These are phyloP conservation scores for Somateria mollissima DNA, from an alignment of 2,797 vertebrate genomes.

Conservation along the genomic window DNA sequence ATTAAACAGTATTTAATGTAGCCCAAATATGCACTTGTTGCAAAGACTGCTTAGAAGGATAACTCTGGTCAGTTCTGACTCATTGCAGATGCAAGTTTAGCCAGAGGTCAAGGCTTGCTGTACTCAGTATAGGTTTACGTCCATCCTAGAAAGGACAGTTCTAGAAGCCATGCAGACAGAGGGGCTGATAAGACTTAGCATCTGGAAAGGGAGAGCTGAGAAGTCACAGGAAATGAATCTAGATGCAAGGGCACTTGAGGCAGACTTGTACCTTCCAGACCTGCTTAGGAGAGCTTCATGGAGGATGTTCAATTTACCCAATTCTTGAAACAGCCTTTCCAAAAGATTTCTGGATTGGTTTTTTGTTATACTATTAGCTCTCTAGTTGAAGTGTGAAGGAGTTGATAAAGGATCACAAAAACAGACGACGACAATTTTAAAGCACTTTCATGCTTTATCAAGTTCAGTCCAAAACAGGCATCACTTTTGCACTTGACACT, in stretches of 20 bases:
- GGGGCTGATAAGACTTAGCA: neutral
- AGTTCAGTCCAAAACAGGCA: neutral
- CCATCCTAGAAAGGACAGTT: neutral
- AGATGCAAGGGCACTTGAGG: neutral
- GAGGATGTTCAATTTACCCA: neutral
- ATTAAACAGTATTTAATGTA: neutral
- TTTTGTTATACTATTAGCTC: neutral
- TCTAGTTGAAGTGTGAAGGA: neutral
- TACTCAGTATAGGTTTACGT: neutral
- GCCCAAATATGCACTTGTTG: neutral
- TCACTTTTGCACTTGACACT: neutral
- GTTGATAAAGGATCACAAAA: neutral
- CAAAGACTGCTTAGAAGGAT: neutral
- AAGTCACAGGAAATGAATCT: neutral
- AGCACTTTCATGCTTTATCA: neutral
- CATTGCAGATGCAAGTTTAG: neutral
- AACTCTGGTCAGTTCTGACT: neutral
- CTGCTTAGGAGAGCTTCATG: neutral
- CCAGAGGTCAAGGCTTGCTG: neutral
- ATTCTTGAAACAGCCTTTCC: neutral
- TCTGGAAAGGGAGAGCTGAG: neutral
- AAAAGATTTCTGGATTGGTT: neutral
- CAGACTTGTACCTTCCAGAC: neutral
- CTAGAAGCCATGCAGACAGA: neutral
- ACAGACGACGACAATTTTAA: neutral